Base-by-base conservation (phyloP, 2,888 invertebrate genomes). In the Dysmachus trigonus region DNA sequence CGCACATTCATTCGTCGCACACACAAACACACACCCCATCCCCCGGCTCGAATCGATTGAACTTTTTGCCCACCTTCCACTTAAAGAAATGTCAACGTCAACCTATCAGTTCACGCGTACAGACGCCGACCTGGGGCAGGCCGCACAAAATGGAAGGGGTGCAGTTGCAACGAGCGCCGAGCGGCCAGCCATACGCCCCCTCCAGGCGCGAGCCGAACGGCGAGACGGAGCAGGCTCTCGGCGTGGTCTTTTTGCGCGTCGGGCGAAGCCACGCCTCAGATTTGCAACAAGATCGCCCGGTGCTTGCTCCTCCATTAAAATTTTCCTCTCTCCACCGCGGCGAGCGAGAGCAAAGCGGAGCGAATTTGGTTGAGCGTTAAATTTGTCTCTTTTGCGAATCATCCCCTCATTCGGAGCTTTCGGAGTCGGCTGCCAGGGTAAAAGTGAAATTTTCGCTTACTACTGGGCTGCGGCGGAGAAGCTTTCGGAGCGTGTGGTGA, bases 31-130 rank as follows among this genome's bases (percentile, higher is more conserved):
- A 72, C 83, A 77, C 53, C 81, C 81, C 81, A 53, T 33, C 5
- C 81, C 81, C 53, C 81, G 27, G 5, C 18, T 33, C 18, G 41
- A 72, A 83, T 83, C 83, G 83, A 83, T 83, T 83, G 72, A 83
- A 83, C 72, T 83, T 83, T 83, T 83, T 83, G 83, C 83, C 83
- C 71, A 83, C 83, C 74, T 85, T 85, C 85, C 85, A 85, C 74
- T 85, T 76, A 31, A 84, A 85, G 85, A 85, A 76, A 53, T 85
- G 85, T 85, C 85, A 85, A 47, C 85, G 74, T 85, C 53, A 74
- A 74, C 85, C 85, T 85, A 85, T 85, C 76, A 51, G 18, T 76
- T 76, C 53, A 85, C 85, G 74, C 85, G 85, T 74, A 76, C 85
- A 74, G 76, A 85, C 33, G 85, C 22, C 74, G 76, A 53, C 51